These are phyloP conservation scores for Pimephales promelas DNA, from an alignment of 2,113 vertebrate genomes.

Conservation along the genomic window DNA sequence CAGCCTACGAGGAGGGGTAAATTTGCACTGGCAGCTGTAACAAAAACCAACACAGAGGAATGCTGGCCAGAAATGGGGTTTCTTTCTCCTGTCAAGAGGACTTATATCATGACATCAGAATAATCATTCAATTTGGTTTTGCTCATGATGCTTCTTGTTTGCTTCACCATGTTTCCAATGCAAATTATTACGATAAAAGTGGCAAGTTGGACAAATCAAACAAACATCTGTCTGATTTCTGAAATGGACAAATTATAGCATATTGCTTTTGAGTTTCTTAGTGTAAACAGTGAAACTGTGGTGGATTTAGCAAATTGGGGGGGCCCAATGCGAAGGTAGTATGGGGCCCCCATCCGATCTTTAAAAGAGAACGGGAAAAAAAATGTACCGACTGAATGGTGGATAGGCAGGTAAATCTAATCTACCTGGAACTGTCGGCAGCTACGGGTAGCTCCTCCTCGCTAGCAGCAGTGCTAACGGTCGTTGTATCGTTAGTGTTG, in stretches of 20 bases:
- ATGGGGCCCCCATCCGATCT: too few species aligned
- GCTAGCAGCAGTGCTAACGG: too few species aligned
- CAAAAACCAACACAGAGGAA: conserved; percentile 70
- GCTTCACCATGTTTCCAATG: neutral
- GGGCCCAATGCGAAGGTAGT: too few species aligned
- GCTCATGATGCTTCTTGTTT: neutral
- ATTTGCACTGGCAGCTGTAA: conserved; percentile 81
- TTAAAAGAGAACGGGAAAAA: too few species aligned
- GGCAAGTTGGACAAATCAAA: neutral
- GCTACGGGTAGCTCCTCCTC: too few species aligned
- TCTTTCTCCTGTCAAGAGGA: conserved; percentile 59
- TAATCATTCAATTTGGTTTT: conserved; percentile 7
- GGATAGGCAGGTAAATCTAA: too few species aligned
- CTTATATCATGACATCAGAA: conserved; percentile 55
- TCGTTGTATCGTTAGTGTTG: too few species aligned
- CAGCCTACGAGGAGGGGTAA: conserved; percentile 70
- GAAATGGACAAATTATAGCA: neutral
- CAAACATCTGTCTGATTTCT: neutral
- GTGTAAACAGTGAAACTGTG: neutral
- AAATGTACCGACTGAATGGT: too few species aligned
- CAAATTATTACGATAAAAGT: neutral
- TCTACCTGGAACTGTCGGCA: too few species aligned
- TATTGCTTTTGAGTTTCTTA: neutral
- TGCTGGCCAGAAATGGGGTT: conserved; percentile 61
- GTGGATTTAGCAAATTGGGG: too few species aligned